phyloP scores from a whole-genome alignment of 2,888 invertebrate genomes.

The Arrhopalites spinosus region DNA sequence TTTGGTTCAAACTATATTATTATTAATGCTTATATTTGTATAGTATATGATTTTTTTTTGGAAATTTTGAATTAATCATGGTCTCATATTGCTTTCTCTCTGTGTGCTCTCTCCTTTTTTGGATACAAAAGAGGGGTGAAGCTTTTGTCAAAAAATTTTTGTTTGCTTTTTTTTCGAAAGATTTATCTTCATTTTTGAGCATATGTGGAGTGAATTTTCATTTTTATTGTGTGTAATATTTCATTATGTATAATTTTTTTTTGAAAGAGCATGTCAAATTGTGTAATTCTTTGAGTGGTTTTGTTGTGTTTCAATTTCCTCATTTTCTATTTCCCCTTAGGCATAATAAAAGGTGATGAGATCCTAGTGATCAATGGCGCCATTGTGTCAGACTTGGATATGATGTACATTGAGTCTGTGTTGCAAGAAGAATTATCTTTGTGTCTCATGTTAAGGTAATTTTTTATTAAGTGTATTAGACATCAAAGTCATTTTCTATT shows the following conservation, averaged over 20 bases:
- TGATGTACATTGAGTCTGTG: conserved; percentile 98
- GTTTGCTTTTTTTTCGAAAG: too few relatives aligned
- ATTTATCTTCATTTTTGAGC: too few relatives aligned
- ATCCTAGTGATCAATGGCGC: conserved; percentile 99
- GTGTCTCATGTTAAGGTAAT: conserved; percentile 84
- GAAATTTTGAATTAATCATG: too few relatives aligned
- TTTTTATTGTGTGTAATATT: background rate
- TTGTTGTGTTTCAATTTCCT: background rate
- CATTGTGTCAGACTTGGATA: conserved; percentile 96
- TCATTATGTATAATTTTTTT: background rate
- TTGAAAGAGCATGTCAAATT: background rate
- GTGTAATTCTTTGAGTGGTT: background rate
- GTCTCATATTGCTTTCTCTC: too few relatives aligned
- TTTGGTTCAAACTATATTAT: background rate
- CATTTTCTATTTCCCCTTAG: conserved; percentile 62
- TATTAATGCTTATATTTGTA: background rate
- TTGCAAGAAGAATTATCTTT: conserved; percentile 91
- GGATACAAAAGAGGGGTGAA: too few relatives aligned
- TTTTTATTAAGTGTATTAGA: too few relatives aligned
- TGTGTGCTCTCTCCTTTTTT: too few relatives aligned
- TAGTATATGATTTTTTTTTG: background rate
- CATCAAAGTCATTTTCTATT: too few relatives aligned
- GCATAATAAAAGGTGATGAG: conserved; percentile 96
- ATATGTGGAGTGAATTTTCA: background rate
- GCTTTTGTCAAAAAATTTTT: too few relatives aligned